phyloP scores from a whole-genome alignment of 1,140 invertebrate species.

The Drosophila biarmipes region DNA sequence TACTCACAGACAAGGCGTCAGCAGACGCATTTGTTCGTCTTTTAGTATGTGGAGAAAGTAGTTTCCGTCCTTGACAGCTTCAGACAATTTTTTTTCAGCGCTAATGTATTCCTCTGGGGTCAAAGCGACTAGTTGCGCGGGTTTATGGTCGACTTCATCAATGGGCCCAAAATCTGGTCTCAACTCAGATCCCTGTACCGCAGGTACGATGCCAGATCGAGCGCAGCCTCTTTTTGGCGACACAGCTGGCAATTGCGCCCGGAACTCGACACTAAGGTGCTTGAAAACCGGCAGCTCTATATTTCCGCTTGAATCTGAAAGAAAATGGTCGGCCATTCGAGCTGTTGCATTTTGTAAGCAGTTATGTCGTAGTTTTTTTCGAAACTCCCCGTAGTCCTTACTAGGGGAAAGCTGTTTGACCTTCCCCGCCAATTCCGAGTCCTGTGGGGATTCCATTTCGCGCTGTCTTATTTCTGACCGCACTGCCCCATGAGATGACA shows the following conservation, averaged over 20 bases:
- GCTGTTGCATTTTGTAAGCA: constrained; percentile 63
- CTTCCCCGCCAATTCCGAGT: constrained; percentile 71
- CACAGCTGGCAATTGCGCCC: constrained; percentile 91
- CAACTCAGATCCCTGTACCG: constrained; percentile 6
- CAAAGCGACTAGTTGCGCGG: too few relatives aligned
- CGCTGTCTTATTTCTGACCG: constrained; percentile 7
- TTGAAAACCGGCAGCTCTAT: constrained; percentile 89
- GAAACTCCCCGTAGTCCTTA: constrained; percentile 84
- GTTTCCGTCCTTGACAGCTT: constrained; percentile 87
- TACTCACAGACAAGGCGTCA: constrained; percentile 85
- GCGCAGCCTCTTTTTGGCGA: constrained; percentile 85
- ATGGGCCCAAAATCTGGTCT: not conserved
- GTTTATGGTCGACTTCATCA: constrained; percentile 68
- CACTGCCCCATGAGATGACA: constrained; percentile 18
- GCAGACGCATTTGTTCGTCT: constrained; percentile 89
- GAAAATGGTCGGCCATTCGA: constrained; percentile 8
- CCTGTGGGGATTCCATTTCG: constrained; percentile 25
- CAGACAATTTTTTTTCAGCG: constrained; percentile 16
- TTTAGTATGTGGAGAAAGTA: constrained; percentile 91
- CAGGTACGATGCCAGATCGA: constrained; percentile 75
- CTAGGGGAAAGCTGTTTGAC: constrained; percentile 77
- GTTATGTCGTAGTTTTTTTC: constrained; percentile 85
- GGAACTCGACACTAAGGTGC: constrained; percentile 92
- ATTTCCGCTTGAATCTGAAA: constrained; percentile 30
- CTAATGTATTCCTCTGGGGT: too few relatives aligned